Percentiles rank a stretch among this genome's conserved stretches.
Conservation (phyloP, 1,140 invertebrate genomes). For the Paralvinella palmiformis region DNA sequence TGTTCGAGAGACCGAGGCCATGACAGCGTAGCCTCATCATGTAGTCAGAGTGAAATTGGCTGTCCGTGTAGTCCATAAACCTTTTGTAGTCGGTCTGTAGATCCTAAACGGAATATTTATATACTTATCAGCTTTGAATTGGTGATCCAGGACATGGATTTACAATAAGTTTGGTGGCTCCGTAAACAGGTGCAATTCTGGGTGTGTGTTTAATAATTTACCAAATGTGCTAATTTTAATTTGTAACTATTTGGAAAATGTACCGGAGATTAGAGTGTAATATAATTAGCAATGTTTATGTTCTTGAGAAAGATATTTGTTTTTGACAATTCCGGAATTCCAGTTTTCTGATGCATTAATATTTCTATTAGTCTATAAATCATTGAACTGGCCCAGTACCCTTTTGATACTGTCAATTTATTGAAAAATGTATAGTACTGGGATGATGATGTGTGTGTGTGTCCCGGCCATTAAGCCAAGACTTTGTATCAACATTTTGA, state of each 20-base stretch:
- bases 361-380: no score
- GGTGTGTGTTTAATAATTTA: neutral
- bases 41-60: conserved; percentile 43
- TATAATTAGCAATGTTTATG: neutral
- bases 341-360: no score
- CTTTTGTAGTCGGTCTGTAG: conserved; percentile 41
- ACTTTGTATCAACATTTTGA: no score
- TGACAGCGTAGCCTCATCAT: conserved; percentile 36
- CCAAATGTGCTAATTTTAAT: neutral
- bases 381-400: no score
- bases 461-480: no score
- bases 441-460: no score
- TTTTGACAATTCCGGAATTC: no score
- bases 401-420: no score
- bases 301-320: no score
- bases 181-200: neutral
- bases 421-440: no score
- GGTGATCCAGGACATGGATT: neutral
- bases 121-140: neutral
- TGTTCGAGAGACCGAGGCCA: conserved; percentile 30
- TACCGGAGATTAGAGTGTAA: neutral
- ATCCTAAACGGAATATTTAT: no score
- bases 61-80: conserved; percentile 45
- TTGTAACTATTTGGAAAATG: neutral
- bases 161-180: neutral